Conservation (phyloP, 2,113 vertebrate genomes). For the Lonchura striata region DNA sequence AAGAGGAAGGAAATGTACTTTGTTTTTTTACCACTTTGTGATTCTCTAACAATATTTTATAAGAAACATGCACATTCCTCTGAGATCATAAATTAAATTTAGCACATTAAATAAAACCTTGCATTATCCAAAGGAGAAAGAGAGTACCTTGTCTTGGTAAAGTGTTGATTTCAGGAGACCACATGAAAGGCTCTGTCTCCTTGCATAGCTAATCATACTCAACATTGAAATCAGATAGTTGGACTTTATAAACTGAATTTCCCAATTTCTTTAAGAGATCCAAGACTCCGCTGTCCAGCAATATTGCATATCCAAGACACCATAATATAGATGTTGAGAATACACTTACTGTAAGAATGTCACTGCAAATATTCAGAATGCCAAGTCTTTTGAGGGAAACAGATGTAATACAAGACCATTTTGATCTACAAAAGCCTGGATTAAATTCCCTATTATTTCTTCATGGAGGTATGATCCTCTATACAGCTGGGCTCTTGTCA, state of each 20-base stretch:
- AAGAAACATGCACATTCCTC: neutral
- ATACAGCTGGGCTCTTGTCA: neutral
- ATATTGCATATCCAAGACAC: neutral
- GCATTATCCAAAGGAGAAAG: neutral
- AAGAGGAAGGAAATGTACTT: neutral
- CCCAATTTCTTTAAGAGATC: neutral
- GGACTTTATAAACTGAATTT: neutral
- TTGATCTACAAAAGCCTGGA: neutral
- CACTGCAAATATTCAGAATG: neutral
- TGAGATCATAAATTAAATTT: neutral
- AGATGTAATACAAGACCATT: neutral
- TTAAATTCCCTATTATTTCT: neutral
- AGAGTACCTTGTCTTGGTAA: neutral
- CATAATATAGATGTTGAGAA: neutral
- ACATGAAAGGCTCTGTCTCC: neutral
- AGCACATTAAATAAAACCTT: neutral
- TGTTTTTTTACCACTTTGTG: neutral
- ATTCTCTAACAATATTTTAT: neutral
- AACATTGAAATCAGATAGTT: neutral
- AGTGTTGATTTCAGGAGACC: neutral
- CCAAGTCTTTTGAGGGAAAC: neutral
- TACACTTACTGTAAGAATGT: neutral
- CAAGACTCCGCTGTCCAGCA: neutral
- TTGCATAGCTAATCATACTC: neutral
- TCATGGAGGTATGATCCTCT: neutral